Base-by-base conservation (phyloP, 2,888 invertebrate genomes). In the Microplitis deprimator region DNA sequence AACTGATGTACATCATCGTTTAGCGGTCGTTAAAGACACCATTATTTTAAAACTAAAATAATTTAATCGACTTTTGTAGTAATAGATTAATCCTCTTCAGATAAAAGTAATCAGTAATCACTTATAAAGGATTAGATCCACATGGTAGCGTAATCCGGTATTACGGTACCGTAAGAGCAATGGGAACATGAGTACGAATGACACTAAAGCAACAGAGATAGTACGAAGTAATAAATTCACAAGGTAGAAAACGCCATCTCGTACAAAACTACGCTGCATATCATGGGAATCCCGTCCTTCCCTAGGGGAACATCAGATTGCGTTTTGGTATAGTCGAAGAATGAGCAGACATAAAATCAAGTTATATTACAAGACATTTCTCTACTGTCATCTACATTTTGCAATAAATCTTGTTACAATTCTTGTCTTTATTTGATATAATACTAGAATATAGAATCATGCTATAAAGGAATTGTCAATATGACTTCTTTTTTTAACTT, bases 71-170 rank as follows among this genome's bases (percentile, higher is more conserved):
- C 10, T 39, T 61, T 16, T n/a, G 20, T 38, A 29, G 71, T 61
- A 71, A 61, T 71, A 61, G 60, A 61, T 71, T 29, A 29, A 29
- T 29, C 29, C 29, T 29, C 29, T 29, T 29, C 29, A 29, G 29
- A 29, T 29, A 29, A 29, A 29, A 29, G 29, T 29, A 29, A 29
- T 29, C 29, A 29, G 29, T 29, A 29, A 29, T 29, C 29, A 4
- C 29, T 29, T 29, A 29, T 29, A 29, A 29, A 29, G 29, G 29
- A 29, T 29, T 29, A 29, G 29, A 29, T 38, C 61, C 39, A 16
- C 60, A 40, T 59, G 67, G 68, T 75, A 20, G 41, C 16, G 61
- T 61, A 75, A 75, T 75, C 74, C 62, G 68, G 74, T 68, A 62
- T 68, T 75, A 75, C 68, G 61, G 68, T 68, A 68, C 60, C 39